Conservation (phyloP, 2,888 invertebrate genomes). For the Parasteatoda lunata region DNA sequence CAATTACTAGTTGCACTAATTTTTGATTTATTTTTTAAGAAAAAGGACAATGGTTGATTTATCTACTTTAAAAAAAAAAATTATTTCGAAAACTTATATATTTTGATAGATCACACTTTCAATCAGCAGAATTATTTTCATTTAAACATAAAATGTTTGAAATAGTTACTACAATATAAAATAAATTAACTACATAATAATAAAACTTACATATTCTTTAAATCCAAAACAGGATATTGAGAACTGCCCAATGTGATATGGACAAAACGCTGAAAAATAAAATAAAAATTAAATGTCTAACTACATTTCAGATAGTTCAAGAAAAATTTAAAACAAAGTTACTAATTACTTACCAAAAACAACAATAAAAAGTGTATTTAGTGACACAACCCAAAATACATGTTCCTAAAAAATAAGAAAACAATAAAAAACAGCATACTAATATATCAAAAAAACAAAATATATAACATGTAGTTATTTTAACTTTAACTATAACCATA, state of each 20-base stretch:
- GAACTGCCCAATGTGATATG: constrained; percentile 94
- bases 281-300: neutral
- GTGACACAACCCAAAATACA: constrained; percentile 98
- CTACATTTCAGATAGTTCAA: neutral
- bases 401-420: constrained; percentile 81
- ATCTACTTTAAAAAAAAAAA: too few relatives aligned
- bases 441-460: neutral
- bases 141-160: too few relatives aligned
- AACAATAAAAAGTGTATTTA: constrained; percentile 96
- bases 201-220: constrained; percentile 76
- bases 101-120: too few relatives aligned
- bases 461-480: too few relatives aligned
- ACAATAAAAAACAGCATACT: neutral
- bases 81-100: too few relatives aligned
- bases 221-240: constrained; percentile 84
- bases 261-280: constrained; percentile 85
- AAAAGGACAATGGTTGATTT: too few relatives aligned
- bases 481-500: too few relatives aligned
- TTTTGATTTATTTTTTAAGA: too few relatives aligned
- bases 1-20: too few relatives aligned
- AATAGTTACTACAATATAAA: neutral
- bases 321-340: neutral
- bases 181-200: neutral
- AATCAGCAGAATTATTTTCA: too few relatives aligned
- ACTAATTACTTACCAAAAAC: constrained; percentile 82